Base-by-base conservation (phyloP, 2,113 vertebrate genomes). In the Aramus guarauna region DNA sequence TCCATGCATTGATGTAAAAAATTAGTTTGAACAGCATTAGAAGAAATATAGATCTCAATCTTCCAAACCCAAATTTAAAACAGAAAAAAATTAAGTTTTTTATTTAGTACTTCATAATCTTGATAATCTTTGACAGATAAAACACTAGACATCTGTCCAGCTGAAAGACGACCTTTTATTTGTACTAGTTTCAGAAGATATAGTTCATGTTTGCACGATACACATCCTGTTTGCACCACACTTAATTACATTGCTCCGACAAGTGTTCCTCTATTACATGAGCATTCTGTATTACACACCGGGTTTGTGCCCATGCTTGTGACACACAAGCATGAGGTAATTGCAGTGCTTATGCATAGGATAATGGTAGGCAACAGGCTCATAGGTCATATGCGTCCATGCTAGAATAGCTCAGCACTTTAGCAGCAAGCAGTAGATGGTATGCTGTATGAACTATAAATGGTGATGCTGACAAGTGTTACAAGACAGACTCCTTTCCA, bases 101-200 rank as follows among this genome's bases (percentile, higher is more conserved):
- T 85, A 45, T 72, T 81, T 41, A 68, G 27, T 45, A 74, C 5
- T 14, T 52, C 11, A 75, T 29, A 78, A 78, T 71, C 23, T 34
- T 14, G 11, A 41, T 41, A 39, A 39, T 39, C 11, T 41, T 41
- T 86, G 66, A 84, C 2, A 11, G 34, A 59, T 47, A 86, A 63
- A 62, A 2, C 0, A 0, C 29, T 37, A 59, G 32, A 18, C 7
- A 52, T 4, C 20, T 47, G 41, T 43, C 60, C n/a, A 14, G 55
- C n/a, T 36, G 85, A 56, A 63, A 72, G 37, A 29, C 0, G 0
- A 48, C 8, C n/a, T 63, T 43, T 68, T 53, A 64, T 29, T 43
- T 21, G 37, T 22, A 43, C n/a, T 75, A 23, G 45, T 36, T 66
- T 50, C 62, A 80, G 67, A 64, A 69, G 23, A 62, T 2, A 50